Conservation (phyloP, 2,888 invertebrate species). For the Coleophora deauratella region DNA sequence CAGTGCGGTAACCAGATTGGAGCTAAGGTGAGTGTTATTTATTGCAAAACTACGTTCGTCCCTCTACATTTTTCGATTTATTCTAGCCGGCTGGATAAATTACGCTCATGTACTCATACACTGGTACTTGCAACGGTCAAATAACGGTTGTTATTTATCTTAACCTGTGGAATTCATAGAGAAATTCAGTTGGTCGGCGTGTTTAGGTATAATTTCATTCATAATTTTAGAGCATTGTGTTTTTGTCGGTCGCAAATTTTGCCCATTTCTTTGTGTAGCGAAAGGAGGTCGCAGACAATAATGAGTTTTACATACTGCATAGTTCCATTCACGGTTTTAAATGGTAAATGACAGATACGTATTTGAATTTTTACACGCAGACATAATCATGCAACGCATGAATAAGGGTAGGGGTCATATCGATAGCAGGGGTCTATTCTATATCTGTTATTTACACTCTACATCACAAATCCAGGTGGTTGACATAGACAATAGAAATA, state of each 20-base stretch:
- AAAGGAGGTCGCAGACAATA: conserved; percentile 18
- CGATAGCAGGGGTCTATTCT: no score
- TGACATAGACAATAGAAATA: no score
- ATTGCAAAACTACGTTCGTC: neutral
- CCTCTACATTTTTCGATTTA: neutral
- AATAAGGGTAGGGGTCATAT: conserved; percentile 16
- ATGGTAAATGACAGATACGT: conserved; percentile 22
- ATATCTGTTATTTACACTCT: no score
- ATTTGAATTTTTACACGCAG: conserved; percentile 33
- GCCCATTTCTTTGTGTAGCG: conserved; percentile 7
- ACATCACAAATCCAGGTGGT: no score
- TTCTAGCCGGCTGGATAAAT: neutral
- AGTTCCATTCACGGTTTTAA: conserved; percentile 33
- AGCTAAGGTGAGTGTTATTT: conserved; percentile 55
- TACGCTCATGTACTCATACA: neutral
- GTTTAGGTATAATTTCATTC: conserved; percentile 13
- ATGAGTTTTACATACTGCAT: conserved; percentile 31
- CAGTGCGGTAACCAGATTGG: conserved; percentile 92
- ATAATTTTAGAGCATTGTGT: conserved; percentile 2
- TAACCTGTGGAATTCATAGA: conserved; percentile 9
- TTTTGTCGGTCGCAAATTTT: conserved; percentile 5
- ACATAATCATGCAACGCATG: conserved; percentile 1
- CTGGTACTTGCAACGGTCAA: conserved; percentile 14
- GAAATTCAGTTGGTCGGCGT: conserved; percentile 5
- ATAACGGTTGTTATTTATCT: conserved; percentile 16